A percentile compares a stretch with the other conserved stretches of the same genome.
These are phyloP conservation scores for Otolemur crassicaudatus DNA, from an alignment of 2,797 vertebrate species.

Conservation along the genomic window DNA sequence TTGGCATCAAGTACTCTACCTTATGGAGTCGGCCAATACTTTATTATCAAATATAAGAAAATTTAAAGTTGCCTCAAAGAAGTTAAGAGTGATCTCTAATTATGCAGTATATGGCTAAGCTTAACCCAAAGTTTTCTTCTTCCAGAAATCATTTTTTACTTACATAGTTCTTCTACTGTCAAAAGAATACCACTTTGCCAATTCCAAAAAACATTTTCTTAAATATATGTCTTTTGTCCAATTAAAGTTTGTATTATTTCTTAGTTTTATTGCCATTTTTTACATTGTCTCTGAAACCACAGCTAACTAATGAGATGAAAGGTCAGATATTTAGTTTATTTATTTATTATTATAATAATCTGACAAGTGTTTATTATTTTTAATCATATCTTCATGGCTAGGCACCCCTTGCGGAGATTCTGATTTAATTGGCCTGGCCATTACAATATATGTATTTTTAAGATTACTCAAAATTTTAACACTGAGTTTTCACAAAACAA, in stretches of 20 bases:
- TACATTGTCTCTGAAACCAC: neutral
- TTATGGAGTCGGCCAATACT: neutral
- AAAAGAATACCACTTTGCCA: slow-evolving; percentile 7
- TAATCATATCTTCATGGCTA: neutral
- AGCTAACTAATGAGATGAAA: neutral
- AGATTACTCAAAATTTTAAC: slow-evolving; percentile 50
- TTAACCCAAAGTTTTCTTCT: neutral
- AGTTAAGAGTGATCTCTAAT: neutral
- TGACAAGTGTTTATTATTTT: neutral
- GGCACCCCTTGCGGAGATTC: neutral
- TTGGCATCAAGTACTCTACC: no score
- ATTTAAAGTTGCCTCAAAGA: neutral
- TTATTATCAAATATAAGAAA: neutral
- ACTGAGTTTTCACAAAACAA: slow-evolving; percentile 52
- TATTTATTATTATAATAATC: slow-evolving; percentile 5
- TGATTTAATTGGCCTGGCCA: neutral
- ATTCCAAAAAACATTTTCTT: neutral
- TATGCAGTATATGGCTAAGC: neutral
- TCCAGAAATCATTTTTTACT: slow-evolving; percentile 6
- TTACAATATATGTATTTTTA: neutral
- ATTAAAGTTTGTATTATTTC: neutral
- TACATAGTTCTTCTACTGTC: neutral
- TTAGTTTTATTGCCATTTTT: slow-evolving; percentile 17
- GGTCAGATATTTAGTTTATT: neutral
- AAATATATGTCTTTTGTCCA: neutral